Base-by-base conservation (phyloP, 2,888 invertebrate species). In the Crepidodera aurea region DNA sequence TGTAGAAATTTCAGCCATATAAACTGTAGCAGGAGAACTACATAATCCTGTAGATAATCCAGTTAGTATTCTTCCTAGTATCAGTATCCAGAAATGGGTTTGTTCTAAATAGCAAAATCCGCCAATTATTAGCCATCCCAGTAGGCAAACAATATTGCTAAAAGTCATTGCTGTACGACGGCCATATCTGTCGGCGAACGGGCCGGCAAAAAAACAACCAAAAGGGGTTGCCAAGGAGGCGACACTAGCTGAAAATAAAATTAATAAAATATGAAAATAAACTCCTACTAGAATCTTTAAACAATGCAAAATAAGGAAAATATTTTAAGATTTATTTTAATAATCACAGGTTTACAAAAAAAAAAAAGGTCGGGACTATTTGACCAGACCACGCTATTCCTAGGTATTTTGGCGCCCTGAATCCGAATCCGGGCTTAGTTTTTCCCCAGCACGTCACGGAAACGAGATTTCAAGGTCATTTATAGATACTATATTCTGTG, bases 191-290 rank as follows among this genome's bases (percentile, higher is more conserved):
- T 86, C 84, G 13, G 84, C 77, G 53, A 84, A 77, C 6, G 82
- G 81, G 19, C 85, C 84, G 7, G 83, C 82, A 4, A 84, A 37
- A 8, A 86, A 72, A 62, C 85, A 84, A 10, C 86, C 87, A 6
- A 86, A 63, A 0, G 86, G 86, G 1, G 83, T 84, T 8, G 84
- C 82, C 53, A 86, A 75, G 1, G 85, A 84, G 0, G 85, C 83
- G 29, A 84, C 79, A 61, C 85, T 85, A 0, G 85, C 86, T 87
- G 8, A 53, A 54, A 54, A 25, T 25, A 39, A 50, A n/a, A n/a
- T n/a, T 2, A 40, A 40, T 39, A 37, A 22, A 15, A 22, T 40
- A 18, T 12, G 7, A 19, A 22, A 39, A 22, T 6, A 22, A 22
- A 22, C n/a, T n/a, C n/a, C n/a, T n/a, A n/a, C n/a, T n/a, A n/a